A percentile compares a stretch with the other conserved stretches of the same genome.
Conservation (phyloP, 2,888 invertebrate genomes). For the Eledona agricola region DNA sequence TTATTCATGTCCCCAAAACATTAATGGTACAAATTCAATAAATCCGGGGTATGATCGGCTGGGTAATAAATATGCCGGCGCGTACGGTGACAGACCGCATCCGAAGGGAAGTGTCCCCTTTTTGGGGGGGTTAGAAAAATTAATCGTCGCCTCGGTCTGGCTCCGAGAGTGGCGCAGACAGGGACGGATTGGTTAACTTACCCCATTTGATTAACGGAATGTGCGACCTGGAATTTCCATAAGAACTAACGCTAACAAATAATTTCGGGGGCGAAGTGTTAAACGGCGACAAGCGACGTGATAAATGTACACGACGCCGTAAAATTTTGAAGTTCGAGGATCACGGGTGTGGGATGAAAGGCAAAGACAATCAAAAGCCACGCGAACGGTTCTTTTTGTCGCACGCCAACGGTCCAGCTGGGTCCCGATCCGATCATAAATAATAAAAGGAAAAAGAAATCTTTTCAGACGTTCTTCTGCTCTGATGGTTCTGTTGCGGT, state of each 20-base stretch:
- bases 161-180: too few relatives aligned
- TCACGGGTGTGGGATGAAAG: conserved; percentile 24
- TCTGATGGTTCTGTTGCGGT: conserved; percentile 51
- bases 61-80: conserved; percentile 42
- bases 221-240: too few relatives aligned
- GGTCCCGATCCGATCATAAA: conserved; percentile 52
- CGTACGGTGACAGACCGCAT: conserved; percentile 44
- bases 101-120: conserved; percentile 20
- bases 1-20: too few relatives aligned
- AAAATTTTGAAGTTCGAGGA: conserved; percentile 15
- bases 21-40: conserved; percentile 37
- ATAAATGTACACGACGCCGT: too few relatives aligned
- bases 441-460: conserved; percentile 56
- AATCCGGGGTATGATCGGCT: conserved; percentile 35
- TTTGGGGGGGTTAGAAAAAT: too few relatives aligned
- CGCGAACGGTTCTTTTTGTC: conserved; percentile 40
- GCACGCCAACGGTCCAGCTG: conserved; percentile 49
- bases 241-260: too few relatives aligned
- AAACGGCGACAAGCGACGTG: too few relatives aligned
- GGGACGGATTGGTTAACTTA: too few relatives aligned
- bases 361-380: conserved; percentile 40
- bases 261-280: too few relatives aligned
- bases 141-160: too few relatives aligned
- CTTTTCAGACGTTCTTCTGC: conserved; percentile 55
- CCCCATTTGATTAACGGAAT: too few relatives aligned